phyloP scores from a whole-genome alignment of 2,888 invertebrate species.

The Tolmerus cingulatus region DNA sequence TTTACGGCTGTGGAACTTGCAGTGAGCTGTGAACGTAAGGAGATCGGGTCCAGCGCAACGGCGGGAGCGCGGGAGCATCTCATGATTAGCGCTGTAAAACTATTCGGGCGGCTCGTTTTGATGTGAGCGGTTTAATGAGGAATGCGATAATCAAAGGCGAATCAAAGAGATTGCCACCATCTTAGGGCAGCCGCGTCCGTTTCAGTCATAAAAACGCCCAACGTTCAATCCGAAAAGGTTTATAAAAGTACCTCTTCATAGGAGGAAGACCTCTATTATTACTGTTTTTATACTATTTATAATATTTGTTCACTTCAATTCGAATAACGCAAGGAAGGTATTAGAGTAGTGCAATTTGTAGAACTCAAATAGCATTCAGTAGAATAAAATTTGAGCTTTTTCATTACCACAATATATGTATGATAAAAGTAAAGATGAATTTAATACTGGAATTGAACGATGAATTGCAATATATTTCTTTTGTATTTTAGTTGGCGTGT shows the following conservation, averaged over 20 bases:
- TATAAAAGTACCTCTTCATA: conserved; percentile 15
- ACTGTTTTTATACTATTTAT: neutral
- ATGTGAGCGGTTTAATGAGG: neutral
- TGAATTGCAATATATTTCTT: no score
- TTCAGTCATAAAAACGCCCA: neutral
- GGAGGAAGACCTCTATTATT: neutral
- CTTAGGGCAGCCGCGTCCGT: neutral
- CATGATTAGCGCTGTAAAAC: conserved; percentile 27
- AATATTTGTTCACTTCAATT: neutral
- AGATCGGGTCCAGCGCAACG: neutral
- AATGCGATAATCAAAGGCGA: conserved; percentile 7
- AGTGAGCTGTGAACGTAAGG: conserved; percentile 28
- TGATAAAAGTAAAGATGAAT: neutral
- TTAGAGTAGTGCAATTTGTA: no score
- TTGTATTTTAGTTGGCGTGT: no score
- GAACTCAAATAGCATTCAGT: no score
- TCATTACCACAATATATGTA: no score
- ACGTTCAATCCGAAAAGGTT: neutral
- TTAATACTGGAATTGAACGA: no score
- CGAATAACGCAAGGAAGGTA: neutral
- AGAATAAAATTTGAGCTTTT: neutral
- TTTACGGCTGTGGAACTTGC: conserved; percentile 41
- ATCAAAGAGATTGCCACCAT: neutral
- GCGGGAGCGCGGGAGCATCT: conserved; percentile 33
- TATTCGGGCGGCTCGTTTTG: conserved; percentile 23